Base-by-base conservation (phyloP, 1,140 invertebrate genomes). In the Lutraria rhynchaena region DNA sequence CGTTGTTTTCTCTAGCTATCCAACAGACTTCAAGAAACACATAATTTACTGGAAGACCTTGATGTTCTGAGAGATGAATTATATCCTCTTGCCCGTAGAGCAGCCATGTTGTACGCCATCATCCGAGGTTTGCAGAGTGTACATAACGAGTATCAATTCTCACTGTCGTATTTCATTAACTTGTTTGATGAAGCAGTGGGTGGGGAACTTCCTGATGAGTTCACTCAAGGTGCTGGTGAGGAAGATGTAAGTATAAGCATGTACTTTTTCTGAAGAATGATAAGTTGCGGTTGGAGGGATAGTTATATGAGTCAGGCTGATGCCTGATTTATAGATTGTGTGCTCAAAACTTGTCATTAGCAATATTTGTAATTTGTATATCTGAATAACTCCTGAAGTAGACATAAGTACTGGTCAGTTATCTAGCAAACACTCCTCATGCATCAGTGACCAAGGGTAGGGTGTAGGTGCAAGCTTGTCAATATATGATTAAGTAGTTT, bases 151-250 rank as follows among this genome's bases (percentile, higher is more conserved):
- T 91, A 91, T 80, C 90, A 90, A 82, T 91, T 91, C 82, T 86
- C 87, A 17, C 53, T 91, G 76, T 55, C 80, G 19, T 90, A 89
- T 75, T 92, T 92, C 73, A 63, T 91, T 15, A 71, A 86, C 33
- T 78, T 91, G 69, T 91, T 91, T 87, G 90, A 92, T 86, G 90
- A 91, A 70, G 89, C 90, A 22, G 85, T 91, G 15, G 90, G 90
- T 22, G 87, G 86, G 15, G 83, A 90, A 55, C 65, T 90, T 0
- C 90, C 89, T 29, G 73, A 75, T 31, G 86, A 88, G 2, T 87
- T 87, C 51, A 77, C 69, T 22, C 73, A 77, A 44, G 87, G 85
- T 15, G 58, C 46, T 22, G 76, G 83, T 44, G 71, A 61, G 27
- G 87, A 88, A 37, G 85, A 82, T 19, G 86, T 87, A 70, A 81